A percentile compares a stretch with the other conserved stretches of the same genome.
Evolutionary conservation across 2,797 vertebrate species (phyloP).

Genomic region (Gallinago stenura): DNA sequence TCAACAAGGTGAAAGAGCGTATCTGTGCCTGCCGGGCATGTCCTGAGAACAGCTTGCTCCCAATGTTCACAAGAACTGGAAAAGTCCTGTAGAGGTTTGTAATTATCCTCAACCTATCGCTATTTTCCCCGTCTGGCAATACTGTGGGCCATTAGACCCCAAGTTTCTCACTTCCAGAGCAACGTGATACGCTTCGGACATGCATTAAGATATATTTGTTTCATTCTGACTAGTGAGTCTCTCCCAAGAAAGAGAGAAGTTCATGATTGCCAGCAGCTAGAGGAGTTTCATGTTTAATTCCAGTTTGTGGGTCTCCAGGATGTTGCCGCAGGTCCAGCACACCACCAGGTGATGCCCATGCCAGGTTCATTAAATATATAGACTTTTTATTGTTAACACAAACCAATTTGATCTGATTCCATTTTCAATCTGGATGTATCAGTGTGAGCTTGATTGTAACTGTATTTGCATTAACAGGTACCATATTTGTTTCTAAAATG

Average conservation of each 20-base stretch:
- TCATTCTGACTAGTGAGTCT: not conserved
- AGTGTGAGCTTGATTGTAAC: constrained; percentile 18
- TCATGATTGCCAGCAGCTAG: not conserved
- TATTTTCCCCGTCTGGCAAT: not conserved
- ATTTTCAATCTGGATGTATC: constrained; percentile 39
- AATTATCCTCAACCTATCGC: not conserved
- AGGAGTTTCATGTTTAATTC: not conserved
- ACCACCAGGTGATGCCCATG: not conserved
- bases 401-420: constrained; percentile 1
- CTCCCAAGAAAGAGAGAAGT: not conserved
- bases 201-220: not conserved
- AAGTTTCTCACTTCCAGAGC: not conserved
- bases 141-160: not conserved
- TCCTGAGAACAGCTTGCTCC: not conserved
- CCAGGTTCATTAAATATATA: not conserved
- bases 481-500: constrained; percentile 57
- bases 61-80: not conserved
- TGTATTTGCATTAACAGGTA: constrained; percentile 13
- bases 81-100: not conserved
- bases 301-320: not conserved
- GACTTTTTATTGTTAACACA: not conserved
- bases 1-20: not conserved
- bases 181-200: not conserved
- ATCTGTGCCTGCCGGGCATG: not conserved
- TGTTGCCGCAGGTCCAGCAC: not conserved